Base-by-base conservation (phyloP, 1,140 invertebrate species). In the Cydia strobilella region DNA sequence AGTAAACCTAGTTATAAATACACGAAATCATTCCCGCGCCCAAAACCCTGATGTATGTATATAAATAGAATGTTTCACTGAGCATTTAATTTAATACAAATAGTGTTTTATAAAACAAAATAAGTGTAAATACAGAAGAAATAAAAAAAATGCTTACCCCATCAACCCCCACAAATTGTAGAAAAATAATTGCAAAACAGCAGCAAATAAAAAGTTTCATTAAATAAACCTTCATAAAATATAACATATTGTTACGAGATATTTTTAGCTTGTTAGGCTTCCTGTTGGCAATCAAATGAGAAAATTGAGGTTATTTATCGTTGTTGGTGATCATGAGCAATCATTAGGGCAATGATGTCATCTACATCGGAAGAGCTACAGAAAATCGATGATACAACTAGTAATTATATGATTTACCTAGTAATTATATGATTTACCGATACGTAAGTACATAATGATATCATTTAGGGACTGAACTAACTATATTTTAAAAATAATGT, bases 81-180 rank as follows among this genome's bases (percentile, higher is more conserved):
- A n/a, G n/a, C n/a, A n/a, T n/a, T n/a, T n/a, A n/a, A n/a, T n/a
- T n/a, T n/a, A n/a, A n/a, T n/a, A n/a, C n/a, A n/a, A n/a, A n/a
- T n/a, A n/a, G n/a, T n/a, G n/a, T n/a, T n/a, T n/a, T n/a, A n/a
- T n/a, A n/a, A n/a, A n/a, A n/a, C n/a, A n/a, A n/a, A n/a, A n/a
- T n/a, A n/a, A n/a, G n/a, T n/a, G n/a, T n/a, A n/a, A n/a, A n/a
- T n/a, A n/a, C n/a, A n/a, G n/a, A n/a, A n/a, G n/a, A n/a, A n/a
- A n/a, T n/a, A n/a, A n/a, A n/a, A n/a, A 59, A 59, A 59, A 51
- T n/a, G 7, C 54, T 59, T 12, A 59, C 54, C 20, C 54, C 54
- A 59, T 59, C 54, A n/a, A 23, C 54, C 2, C 54, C 54, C 20
- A 59, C 20, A 59, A 59, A 23, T 59, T 23, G 54, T 59, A 59